Base-by-base conservation (phyloP, 2,113 vertebrate species). In the Rostratula benghalensis region DNA sequence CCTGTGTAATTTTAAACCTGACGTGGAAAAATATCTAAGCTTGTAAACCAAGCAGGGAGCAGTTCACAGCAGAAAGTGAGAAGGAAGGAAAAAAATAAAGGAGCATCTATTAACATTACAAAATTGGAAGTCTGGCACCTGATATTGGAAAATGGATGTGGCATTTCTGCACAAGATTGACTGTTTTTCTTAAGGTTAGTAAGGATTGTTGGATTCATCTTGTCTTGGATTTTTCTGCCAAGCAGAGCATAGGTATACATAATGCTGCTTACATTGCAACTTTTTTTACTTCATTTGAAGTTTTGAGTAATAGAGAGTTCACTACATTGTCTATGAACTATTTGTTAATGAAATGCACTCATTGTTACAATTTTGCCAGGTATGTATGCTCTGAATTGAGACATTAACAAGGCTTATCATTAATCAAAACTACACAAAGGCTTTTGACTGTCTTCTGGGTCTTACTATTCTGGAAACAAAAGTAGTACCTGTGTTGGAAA, bases 151-250 rank as follows among this genome's bases (percentile, higher is more conserved):
- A 89, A 75, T 1, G 6, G 19, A 22, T 63, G 33, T 8, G 33
- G 6, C 37, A 27, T 63, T 83, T 86, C 48, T 71, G 11, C 4
- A 4, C 7, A 41, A 45, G 24, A 60, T 6, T 70, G 56, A 43
- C 13, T 31, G 24, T 27, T 17, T 45, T 94, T 83, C 41, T 71
- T 70, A 50, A 39, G 37, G 23, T n/a, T 45, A 21, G n/a, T 48
- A 12, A 59, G n/a, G 30, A 68, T 51, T 0, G 0, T 41, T 33
- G 10, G 51, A 11, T 37, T 78, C 30, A 4, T 50, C 21, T n/a
- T 61, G 5, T 50, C 21, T n/a, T 61, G 59, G 64, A 18, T 77
- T 86, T 86, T 56, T 50, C 56, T 75, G 20, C 11, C 14, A 73
- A 79, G 30, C 10, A 69, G 48, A 93, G 61, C 0, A 0, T 41